These are phyloP conservation scores for Dryadula phaetusa DNA, from an alignment of 2,888 invertebrate species.

Conservation along the genomic window DNA sequence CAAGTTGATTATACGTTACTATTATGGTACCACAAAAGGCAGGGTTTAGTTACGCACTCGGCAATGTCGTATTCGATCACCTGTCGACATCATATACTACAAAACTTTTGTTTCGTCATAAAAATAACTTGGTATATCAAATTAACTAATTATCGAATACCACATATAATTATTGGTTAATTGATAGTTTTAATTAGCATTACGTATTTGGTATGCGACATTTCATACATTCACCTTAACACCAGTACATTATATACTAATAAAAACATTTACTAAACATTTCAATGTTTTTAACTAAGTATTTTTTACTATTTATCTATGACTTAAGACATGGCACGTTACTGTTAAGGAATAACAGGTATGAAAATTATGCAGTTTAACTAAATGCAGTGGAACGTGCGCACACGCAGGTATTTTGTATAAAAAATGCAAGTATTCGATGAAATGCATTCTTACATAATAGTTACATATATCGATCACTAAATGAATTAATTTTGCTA, in stretches of 20 bases:
- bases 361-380: slow-evolving; percentile 22
- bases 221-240: slow-evolving; percentile 9
- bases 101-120: not conserved
- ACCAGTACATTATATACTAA: slow-evolving; percentile 1
- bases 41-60: too few species aligned
- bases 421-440: slow-evolving; percentile 14
- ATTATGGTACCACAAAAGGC: too few species aligned
- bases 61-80: not conserved
- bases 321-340: slow-evolving; percentile 24
- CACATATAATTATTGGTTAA: not conserved
- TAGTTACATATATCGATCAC: slow-evolving; percentile 19
- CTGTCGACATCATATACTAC: not conserved
- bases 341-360: slow-evolving; percentile 26
- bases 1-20: too few species aligned
- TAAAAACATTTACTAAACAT: slow-evolving; percentile 20
- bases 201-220: not conserved
- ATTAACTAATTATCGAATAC: not conserved
- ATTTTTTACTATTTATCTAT: slow-evolving; percentile 18
- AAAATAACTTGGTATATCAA: not conserved
- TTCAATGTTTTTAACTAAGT: slow-evolving; percentile 20
- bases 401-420: slow-evolving; percentile 18
- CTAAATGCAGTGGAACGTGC: slow-evolving; percentile 23
- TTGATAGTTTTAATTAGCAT: not conserved
- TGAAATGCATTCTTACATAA: slow-evolving; percentile 24
- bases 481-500: not conserved